Evolutionary conservation across 2,888 invertebrate genomes (phyloP), one percentile per base, ranked within the genome.

Genomic region (Trachelus iudaicus): DNA sequence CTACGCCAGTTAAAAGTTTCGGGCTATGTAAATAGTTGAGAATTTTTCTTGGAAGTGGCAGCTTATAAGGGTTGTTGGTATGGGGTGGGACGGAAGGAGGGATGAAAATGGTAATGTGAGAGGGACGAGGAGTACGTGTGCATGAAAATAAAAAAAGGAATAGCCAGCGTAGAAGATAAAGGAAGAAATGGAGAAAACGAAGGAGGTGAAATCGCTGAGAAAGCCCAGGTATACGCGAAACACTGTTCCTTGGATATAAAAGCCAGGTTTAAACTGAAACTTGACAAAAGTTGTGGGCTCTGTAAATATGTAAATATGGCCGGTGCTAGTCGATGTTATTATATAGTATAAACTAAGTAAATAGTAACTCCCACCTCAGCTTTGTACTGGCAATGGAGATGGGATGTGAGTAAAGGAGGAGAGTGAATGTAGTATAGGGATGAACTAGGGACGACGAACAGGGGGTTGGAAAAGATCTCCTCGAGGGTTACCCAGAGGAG

Each of bases 241-340:
- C 56, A 9, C 56, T 23, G 56, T 56, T 23, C 15, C 15, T 15
- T 9, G 31, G 71, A 15, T 81, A 83, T 82, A 82, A 76, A 85
- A 83, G 82, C 81, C 79, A 80, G 85, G 76, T 83, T 85, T 83
- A 33, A 84, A 84, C 81, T 81, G 81, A 83, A 86, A 84, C 85
- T 85, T 84, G 80, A 77, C 77, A 80, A 82, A 86, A 83, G 81
- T 82, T 81, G 82, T 79, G 81, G 84, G 75, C 83, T 84, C 80
- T 81, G 86, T 86, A 88, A 89, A 89, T 89, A 89, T 88, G 88
- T 87, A 89, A 88, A 89, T 89, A 84, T 75, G 69, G 56, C 56
- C 56, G 75, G 69, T 76, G 68, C 83, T 82, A 85, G 83, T 81
- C 82, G 83, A 85, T 86, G 85, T 84, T 86, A 85, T 87, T 88